Base-by-base conservation (phyloP, 2,113 vertebrate species). In the Centropus unirufus region DNA sequence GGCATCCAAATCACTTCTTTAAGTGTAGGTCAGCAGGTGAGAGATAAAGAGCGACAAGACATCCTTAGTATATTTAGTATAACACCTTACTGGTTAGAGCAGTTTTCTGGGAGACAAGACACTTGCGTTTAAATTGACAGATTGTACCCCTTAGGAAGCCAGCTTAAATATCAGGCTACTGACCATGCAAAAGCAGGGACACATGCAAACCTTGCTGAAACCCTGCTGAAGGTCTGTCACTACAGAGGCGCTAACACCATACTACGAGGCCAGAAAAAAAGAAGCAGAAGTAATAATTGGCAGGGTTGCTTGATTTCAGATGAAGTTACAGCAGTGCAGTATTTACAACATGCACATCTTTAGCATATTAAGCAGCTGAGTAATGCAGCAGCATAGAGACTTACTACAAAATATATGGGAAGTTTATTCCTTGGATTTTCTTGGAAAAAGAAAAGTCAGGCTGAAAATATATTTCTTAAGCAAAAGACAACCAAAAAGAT, bases 171-270 rank as follows among this genome's bases (percentile, higher is more conserved):
- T 5, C 17, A 79, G 30, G 34, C 62, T 72, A 72, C 46, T 68
- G 83, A 77, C 15, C 16, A 52, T 5, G 1, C 0, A 1, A 61
- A 2, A 46, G 40, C 14, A 58, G 36, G 49, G 16, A 66, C 6
- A 18, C 4, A 39, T 0, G 0, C 36, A 49, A 21, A 9, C 51
- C 12, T 57, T 54, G 34, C 21, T 13, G 42, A 85, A 92, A 79
- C 17, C 11, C 3, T 11, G 8, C 5, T 4, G 40, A 55, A 78
- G 11, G 32, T 30, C 1, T 9, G 19, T 49, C n/a, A 54, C 16
- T 29, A 69, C 19, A 40, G 8, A 66, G 36, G 54, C 49, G 73
- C 0, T 10, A 52, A 27, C 7, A 44, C 11, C 0, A 3, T 17
- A 11, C 12, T 18, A 62, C 1, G 1, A 58, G n/a, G 70, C 21